Conservation (phyloP, 1,140 invertebrate species). For the Hylaeus volcanicus region DNA sequence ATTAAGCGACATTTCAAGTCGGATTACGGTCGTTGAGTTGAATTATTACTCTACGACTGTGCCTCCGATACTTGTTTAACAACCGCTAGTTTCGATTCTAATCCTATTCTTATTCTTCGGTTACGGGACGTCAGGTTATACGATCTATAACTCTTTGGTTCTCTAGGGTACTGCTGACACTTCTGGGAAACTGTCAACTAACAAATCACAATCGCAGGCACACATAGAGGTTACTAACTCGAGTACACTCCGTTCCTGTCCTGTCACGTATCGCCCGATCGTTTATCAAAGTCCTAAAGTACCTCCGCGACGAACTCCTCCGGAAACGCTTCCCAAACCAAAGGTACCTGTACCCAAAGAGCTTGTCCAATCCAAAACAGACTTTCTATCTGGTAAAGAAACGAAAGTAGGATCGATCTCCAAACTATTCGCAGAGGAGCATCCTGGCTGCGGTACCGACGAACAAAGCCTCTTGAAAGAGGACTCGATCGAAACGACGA, state of each 20-base stretch:
- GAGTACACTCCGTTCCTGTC: conserved; percentile 56
- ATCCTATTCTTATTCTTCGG: conserved; percentile 44
- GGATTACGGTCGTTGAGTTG: too few species aligned
- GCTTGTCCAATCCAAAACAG: conserved; percentile 34
- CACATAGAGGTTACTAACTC: conserved; percentile 72
- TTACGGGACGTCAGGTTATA: conserved; percentile 50
- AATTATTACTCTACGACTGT: background rate
- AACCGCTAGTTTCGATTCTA: background rate
- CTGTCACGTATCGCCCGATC: conserved; percentile 65
- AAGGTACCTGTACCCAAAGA: conserved; percentile 42
- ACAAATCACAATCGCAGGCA: conserved; percentile 70
- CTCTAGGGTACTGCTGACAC: conserved; percentile 78
- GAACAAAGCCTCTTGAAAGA: conserved; percentile 42
- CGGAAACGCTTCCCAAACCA: conserved; percentile 59
- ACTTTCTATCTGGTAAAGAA: conserved; percentile 40
- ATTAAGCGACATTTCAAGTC: background rate
- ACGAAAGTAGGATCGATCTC: conserved; percentile 16
- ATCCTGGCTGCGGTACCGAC: conserved; percentile 10
- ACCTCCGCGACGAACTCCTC: conserved; percentile 70
- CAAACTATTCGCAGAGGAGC: conserved; percentile 19
- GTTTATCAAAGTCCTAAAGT: conserved; percentile 75
- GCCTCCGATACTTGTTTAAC: conserved; percentile 1
- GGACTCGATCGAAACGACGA: conserved; percentile 20
- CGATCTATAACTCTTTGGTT: conserved; percentile 69
- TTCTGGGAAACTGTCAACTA: conserved; percentile 74